Base-by-base conservation (phyloP, 2,797 vertebrate genomes). In the Emys orbicularis region DNA sequence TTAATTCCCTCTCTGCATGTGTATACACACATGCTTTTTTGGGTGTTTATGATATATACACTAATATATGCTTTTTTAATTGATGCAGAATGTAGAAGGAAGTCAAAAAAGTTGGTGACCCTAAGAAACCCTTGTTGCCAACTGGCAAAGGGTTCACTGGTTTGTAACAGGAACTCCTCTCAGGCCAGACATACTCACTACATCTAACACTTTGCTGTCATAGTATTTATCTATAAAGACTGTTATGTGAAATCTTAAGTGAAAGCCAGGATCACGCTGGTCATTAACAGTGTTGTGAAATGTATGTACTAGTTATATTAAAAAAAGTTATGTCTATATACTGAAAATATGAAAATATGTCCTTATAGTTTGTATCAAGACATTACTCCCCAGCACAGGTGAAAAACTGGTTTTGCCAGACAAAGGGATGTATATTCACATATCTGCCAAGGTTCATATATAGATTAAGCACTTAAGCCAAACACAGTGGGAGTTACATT, bases 1-100 rank as follows among this genome's bases (percentile, higher is more conserved):
- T 50, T 89, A 47, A 2, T 68, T 44, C 0, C 5, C 2, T 1
- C 3, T 54, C 5, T 1, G 5, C 53, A 0, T 82, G 79, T 25
- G 5, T 5, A 52, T 1, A 1, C 12, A 16, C 19, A 0, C 5
- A 41, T 41, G n/a, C 19, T 23, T 21, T 37, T 41, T 19, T 6
- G n/a, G n/a, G 10, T 72, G 5, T 72, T 72, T 72, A 37, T 72
- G 37, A 23, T 41, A 23, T 41, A 72, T 61, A 61, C 29, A 61
- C 13, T 61, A 61, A 61, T 61, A 34, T 61, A 34, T 61, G 59
- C 5, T 72, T 72, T 34, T 72, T 96, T 82, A n/a, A 21, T 31
- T 41, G 18, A 41, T 10, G 12, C 0, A 81, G n/a, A 8, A 34
- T 23, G 84, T 34, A 72, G 1, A 7, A 92, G 88, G 76, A 2